Evolutionary conservation across 53 echinoderm and acorn worm species (phyloP).

Genomic region (Antedon mediterranea): DNA sequence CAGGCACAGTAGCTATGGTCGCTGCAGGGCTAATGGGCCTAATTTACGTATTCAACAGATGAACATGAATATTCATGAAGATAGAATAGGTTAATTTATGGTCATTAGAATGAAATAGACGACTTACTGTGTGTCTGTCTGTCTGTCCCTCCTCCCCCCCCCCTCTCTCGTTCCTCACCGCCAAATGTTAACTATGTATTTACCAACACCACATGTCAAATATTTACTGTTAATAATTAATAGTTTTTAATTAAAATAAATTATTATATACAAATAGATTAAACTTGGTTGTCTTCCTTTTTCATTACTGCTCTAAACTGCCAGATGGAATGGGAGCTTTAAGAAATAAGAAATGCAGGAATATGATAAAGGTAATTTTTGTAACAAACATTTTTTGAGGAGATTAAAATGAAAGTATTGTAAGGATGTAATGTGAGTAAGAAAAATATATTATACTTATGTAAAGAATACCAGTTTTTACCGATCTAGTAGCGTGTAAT

Average conservation of each 20-base stretch:
- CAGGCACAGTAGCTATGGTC: not conserved
- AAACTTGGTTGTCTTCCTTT: not conserved
- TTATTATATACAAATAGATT: not conserved
- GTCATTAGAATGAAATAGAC: not conserved
- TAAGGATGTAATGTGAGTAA: not conserved
- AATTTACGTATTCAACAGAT: not conserved
- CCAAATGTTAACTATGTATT: too few species aligned
- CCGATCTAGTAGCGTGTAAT: not conserved
- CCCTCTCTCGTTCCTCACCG: not conserved
- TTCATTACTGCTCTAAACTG: not conserved
- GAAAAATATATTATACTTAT: not conserved
- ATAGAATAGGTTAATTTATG: not conserved
- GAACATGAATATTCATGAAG: not conserved
- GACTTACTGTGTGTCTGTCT: not conserved
- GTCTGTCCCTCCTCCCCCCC: not conserved
- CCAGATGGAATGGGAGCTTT: not conserved
- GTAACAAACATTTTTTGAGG: not conserved
- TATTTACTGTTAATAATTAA: not conserved
- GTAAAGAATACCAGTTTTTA: not conserved
- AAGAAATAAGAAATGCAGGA: not conserved
- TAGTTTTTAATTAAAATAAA: not conserved
- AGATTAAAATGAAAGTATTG: not conserved
- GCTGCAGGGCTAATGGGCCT: conserved; percentile 1
- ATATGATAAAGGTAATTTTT: not conserved
- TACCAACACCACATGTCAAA: not conserved